These are phyloP conservation scores for Asbolus verrucosus DNA, from an alignment of 1,140 invertebrate species.

Conservation along the genomic window DNA sequence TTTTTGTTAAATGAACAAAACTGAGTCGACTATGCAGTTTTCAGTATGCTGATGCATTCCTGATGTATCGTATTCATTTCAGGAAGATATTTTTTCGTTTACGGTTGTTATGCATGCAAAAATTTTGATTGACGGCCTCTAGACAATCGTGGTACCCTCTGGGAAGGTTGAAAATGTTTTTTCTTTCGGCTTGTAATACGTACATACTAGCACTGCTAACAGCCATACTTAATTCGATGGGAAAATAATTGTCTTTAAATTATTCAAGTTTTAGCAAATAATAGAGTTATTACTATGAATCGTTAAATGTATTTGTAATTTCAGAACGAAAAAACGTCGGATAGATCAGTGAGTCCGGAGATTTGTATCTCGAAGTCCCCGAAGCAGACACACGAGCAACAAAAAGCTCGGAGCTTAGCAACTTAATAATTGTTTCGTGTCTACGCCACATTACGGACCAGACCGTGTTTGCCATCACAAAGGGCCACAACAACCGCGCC, in stretches of 20 bases:
- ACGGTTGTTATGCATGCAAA: neutral
- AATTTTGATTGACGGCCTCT: neutral
- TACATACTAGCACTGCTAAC: too few species aligned
- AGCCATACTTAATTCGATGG: neutral
- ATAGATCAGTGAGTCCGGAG: slow-evolving; percentile 1
- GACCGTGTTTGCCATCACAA: slow-evolving; percentile 24
- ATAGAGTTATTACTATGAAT: slow-evolving; percentile 9
- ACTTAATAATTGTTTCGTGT: slow-evolving; percentile 35
- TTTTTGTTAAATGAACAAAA: too few species aligned
- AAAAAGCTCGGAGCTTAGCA: slow-evolving; percentile 18
- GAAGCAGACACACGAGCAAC: slow-evolving; percentile 23
- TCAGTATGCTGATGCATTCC: too few species aligned
- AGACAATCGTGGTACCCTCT: neutral
- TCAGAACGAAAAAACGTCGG: neutral
- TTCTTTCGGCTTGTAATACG: neutral
- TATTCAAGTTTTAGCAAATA: neutral
- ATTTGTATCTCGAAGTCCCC: slow-evolving; percentile 18
- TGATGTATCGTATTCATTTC: too few species aligned
- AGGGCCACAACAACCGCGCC: slow-evolving; percentile 15
- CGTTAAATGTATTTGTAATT: slow-evolving; percentile 10
- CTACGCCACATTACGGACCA: slow-evolving; percentile 18
- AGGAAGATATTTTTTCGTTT: too few species aligned
- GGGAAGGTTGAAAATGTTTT: neutral
- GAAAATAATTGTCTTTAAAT: neutral
- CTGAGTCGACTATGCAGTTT: too few species aligned